Evolutionary conservation across 2,797 vertebrate genomes (phyloP).

Genomic region (Characodon lateralis): DNA sequence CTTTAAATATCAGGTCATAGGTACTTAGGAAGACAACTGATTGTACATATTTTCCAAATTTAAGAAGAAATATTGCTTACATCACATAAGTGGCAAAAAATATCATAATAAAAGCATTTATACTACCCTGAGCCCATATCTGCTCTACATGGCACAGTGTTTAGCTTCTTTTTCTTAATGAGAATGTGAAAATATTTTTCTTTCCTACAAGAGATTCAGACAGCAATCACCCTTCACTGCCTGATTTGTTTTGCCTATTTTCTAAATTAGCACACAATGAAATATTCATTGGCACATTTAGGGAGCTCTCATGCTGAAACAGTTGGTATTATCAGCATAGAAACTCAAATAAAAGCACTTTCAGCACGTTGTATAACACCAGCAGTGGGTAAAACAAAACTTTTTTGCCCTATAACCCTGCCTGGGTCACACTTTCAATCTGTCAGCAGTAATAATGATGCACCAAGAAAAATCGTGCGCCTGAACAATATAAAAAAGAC

Average conservation of each 20-base stretch:
- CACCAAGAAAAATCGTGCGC: not conserved
- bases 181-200: not conserved
- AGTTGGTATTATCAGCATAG: slow-evolving; percentile 50
- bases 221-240: slow-evolving; percentile 5
- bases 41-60: not conserved
- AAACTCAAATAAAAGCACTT: slow-evolving; percentile 53
- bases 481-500: slow-evolving; percentile 9
- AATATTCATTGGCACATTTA: slow-evolving; percentile 50
- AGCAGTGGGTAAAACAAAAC: slow-evolving; percentile 21
- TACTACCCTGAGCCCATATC: not conserved
- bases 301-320: slow-evolving; percentile 26
- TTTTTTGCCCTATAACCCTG: slow-evolving; percentile 26
- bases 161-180: not conserved
- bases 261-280: slow-evolving; percentile 38
- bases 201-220: not conserved
- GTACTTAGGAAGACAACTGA: slow-evolving; percentile 17
- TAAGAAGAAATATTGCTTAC: not conserved
- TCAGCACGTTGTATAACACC: slow-evolving; percentile 35
- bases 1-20: not conserved
- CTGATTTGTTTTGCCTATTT: slow-evolving; percentile 23
- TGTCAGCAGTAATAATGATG: slow-evolving; percentile 19
- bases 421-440: slow-evolving; percentile 15
- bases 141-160: not conserved
- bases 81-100: slow-evolving; percentile 5
- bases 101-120: not conserved